Conservation (phyloP, 2,113 vertebrate genomes). For the Eretmodus cyanostictus region DNA sequence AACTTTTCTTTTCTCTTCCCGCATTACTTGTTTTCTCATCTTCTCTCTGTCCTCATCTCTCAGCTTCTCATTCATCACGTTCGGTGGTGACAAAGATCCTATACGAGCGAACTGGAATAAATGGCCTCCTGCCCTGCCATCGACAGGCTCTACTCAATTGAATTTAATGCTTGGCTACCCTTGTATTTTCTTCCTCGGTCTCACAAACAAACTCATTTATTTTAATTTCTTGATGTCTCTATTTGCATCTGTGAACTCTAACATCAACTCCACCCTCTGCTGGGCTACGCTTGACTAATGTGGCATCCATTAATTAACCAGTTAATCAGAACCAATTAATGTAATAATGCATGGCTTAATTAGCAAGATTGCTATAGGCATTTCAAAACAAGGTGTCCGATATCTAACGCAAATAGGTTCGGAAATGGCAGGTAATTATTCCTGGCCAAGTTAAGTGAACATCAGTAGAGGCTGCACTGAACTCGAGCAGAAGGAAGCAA, state of each 20-base stretch:
- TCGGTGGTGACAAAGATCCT: constrained; percentile 27
- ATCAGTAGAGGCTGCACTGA: background rate
- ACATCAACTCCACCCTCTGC: constrained; percentile 25
- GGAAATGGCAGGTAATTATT: constrained; percentile 26
- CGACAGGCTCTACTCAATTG: constrained; percentile 46
- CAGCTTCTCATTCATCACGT: constrained; percentile 43
- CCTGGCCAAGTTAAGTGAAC: background rate
- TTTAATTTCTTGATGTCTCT: constrained; percentile 47
- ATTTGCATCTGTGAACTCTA: constrained; percentile 25
- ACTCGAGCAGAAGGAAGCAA: background rate
- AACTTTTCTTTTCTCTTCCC: background rate
- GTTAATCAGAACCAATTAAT: constrained; percentile 55
- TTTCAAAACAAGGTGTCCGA: constrained; percentile 45
- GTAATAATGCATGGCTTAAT: constrained; percentile 46
- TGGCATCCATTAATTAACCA: constrained; percentile 42
- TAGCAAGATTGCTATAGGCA: constrained; percentile 40
- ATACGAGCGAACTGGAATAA: constrained; percentile 38
- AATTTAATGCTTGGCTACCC: constrained; percentile 56
- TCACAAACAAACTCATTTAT: constrained; percentile 52
- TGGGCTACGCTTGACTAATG: background rate
- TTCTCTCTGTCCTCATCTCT: background rate
- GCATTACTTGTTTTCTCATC: background rate
- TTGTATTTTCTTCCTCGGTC: constrained; percentile 32
- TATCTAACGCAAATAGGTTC: constrained; percentile 15
- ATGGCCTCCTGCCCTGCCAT: constrained; percentile 44